Percentiles rank a stretch among this genome's conserved stretches.
These are phyloP conservation scores for Cotesia chilonis DNA, from an alignment of 1,140 invertebrate species.

Conservation along the genomic window DNA sequence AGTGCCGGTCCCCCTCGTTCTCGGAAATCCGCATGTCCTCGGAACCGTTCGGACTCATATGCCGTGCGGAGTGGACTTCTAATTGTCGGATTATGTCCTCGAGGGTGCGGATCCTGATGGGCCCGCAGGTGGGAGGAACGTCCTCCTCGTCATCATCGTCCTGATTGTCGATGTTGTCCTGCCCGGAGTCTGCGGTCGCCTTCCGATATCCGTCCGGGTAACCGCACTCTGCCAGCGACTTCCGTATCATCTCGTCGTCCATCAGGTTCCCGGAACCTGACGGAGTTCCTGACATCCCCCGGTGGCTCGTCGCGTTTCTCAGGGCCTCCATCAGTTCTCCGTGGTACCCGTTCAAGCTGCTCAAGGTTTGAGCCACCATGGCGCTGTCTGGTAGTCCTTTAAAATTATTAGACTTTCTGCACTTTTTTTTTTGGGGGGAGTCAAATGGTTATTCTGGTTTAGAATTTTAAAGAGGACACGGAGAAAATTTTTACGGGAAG, in stretches of 20 bases:
- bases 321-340: slow-evolving; percentile 90
- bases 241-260: slow-evolving; percentile 71
- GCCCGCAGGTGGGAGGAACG: slow-evolving; percentile 73
- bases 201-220: slow-evolving; percentile 71
- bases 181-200: slow-evolving; percentile 66
- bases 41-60: slow-evolving; percentile 89
- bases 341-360: slow-evolving; percentile 90
- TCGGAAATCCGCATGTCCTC: slow-evolving; percentile 93
- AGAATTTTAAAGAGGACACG: slow-evolving; percentile 3
- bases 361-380: slow-evolving; percentile 78
- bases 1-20: slow-evolving; percentile 88
- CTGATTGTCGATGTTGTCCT: slow-evolving; percentile 66
- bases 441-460: not conserved
- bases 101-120: slow-evolving; percentile 85
- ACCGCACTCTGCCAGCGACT: slow-evolving; percentile 74
- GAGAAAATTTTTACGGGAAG: too few species aligned
- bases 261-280: slow-evolving; percentile 70
- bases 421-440: not conserved
- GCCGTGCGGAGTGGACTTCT: slow-evolving; percentile 85
- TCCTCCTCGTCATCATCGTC: slow-evolving; percentile 72
- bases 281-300: slow-evolving; percentile 69
- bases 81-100: slow-evolving; percentile 91
- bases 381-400: slow-evolving; percentile 68
- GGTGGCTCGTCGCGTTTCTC: slow-evolving; percentile 79
- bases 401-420: slow-evolving; percentile 42